phyloP scores from a whole-genome alignment of 64 coral and sea anemone species.

The Montipora cactus region DNA sequence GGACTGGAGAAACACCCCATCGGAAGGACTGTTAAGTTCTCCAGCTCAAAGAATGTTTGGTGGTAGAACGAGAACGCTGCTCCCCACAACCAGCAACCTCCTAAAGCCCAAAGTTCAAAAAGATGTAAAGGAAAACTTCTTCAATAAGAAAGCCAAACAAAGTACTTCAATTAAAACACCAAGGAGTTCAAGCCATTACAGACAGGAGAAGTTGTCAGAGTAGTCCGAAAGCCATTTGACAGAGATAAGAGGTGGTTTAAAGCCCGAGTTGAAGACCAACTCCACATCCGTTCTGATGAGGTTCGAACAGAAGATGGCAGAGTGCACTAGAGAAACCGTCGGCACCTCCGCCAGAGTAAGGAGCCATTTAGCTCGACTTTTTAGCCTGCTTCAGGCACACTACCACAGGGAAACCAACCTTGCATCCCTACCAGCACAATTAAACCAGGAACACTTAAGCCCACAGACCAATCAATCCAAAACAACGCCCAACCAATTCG shows the following conservation, averaged over 20 bases:
- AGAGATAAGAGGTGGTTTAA: constrained; percentile 8
- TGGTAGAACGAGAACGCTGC: not conserved
- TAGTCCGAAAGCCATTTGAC: not conserved
- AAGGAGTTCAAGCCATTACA: not conserved
- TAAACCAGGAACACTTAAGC: not conserved
- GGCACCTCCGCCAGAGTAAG: not conserved
- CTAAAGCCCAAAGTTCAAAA: constrained; percentile 1
- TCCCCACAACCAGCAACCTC: not conserved
- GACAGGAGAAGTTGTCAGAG: not conserved
- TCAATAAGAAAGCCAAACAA: not conserved
- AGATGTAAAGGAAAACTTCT: not conserved
- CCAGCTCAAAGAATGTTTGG: constrained; percentile 18
- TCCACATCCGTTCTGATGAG: constrained; percentile 56
- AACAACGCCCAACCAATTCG: not conserved
- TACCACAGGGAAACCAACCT: not conserved
- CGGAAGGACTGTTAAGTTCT: constrained; percentile 5
- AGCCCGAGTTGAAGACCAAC: constrained; percentile 44
- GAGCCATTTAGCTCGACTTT: not conserved
- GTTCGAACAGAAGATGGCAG: constrained; percentile 34
- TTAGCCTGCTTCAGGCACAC: not conserved
- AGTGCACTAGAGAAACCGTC: constrained; percentile 25
- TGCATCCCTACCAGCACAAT: too few species aligned
- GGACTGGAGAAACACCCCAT: not conserved
- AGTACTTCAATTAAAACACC: not conserved
- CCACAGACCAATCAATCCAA: not conserved